Percentiles rank a stretch among this genome's conserved stretches.
Conservation (phyloP, 2,888 invertebrate genomes). For the Deilephila porcellus region DNA sequence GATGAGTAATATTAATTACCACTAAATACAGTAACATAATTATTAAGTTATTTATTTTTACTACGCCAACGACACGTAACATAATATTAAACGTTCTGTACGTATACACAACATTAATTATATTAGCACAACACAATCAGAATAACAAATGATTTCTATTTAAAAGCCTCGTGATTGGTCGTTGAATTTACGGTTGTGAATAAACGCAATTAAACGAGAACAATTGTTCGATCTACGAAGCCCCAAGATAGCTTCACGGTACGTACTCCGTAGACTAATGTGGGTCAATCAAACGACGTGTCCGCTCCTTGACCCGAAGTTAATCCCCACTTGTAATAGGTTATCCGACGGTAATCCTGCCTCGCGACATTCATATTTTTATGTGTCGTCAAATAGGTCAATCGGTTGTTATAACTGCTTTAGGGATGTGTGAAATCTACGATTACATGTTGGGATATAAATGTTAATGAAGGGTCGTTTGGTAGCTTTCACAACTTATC, state of each 20-base stretch:
- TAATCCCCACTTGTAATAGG: slow-evolving; percentile 35
- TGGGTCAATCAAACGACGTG: slow-evolving; percentile 40
- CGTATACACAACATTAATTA: too few species aligned
- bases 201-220: not conserved
- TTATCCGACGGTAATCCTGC: slow-evolving; percentile 18
- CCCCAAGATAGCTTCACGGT: not conserved
- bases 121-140: too few species aligned
- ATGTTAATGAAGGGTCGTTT: slow-evolving; percentile 2
- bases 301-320: slow-evolving; percentile 40
- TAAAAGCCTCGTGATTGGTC: too few species aligned
- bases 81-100: too few species aligned
- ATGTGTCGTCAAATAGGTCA: slow-evolving; percentile 7
- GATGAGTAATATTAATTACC: too few species aligned
- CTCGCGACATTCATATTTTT: slow-evolving; percentile 20
- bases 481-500: not conserved
- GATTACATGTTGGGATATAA: not conserved
- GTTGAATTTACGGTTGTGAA: not conserved
- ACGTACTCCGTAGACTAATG: slow-evolving; percentile 32
- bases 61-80: too few species aligned
- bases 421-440: not conserved
- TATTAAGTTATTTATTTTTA: too few species aligned
- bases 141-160: too few species aligned
- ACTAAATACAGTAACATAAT: too few species aligned
- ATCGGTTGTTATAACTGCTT: not conserved
- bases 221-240: not conserved